phyloP scores from a whole-genome alignment of 2,113 vertebrate genomes.

The Nannobrachium achirus region DNA sequence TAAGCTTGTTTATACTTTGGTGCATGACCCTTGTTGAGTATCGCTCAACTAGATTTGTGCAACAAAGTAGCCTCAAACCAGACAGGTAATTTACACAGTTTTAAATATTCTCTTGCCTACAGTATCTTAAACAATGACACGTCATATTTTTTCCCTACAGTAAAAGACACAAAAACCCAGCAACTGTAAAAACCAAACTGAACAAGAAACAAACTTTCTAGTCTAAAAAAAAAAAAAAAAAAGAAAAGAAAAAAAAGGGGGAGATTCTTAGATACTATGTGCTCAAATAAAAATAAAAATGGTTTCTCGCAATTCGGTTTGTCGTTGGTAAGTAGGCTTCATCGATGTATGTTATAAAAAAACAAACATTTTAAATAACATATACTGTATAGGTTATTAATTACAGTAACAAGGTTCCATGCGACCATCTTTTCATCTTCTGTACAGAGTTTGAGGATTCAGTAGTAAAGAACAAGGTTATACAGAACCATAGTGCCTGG shows the following conservation, averaged over 20 bases:
- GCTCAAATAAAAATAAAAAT: conserved; percentile 62
- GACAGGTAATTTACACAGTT: conserved; percentile 60
- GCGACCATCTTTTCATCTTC: conserved; percentile 82
- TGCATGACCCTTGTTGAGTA: too few species aligned
- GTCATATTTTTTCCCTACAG: conserved; percentile 63
- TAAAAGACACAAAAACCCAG: conserved; percentile 79
- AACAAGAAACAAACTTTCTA: conserved; percentile 71
- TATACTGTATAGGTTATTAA: conserved; percentile 92
- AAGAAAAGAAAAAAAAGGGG: too few species aligned
- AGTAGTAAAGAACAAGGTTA: conserved; percentile 90
- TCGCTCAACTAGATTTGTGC: too few species aligned
- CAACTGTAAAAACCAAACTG: conserved; percentile 78
- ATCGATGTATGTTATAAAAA: conserved; percentile 67
- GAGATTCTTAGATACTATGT: conserved; percentile 61
- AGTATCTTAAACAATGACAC: conserved; percentile 49
- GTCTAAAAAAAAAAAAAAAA: conserved; percentile 64
- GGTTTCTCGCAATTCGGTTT: conserved; percentile 50
- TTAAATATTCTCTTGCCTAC: conserved; percentile 63
- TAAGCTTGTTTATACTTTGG: too few species aligned
- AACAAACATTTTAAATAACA: conserved; percentile 83
- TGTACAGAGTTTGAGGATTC: conserved; percentile 86
- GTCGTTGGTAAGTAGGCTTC: conserved; percentile 63
- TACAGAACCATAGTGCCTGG: conserved; percentile 81
- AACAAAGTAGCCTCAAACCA: conserved; percentile 51
- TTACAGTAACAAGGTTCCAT: conserved; percentile 89